Evolutionary conservation across 1,140 invertebrate species (phyloP).

Genomic region (Nautilus pompilius): DNA sequence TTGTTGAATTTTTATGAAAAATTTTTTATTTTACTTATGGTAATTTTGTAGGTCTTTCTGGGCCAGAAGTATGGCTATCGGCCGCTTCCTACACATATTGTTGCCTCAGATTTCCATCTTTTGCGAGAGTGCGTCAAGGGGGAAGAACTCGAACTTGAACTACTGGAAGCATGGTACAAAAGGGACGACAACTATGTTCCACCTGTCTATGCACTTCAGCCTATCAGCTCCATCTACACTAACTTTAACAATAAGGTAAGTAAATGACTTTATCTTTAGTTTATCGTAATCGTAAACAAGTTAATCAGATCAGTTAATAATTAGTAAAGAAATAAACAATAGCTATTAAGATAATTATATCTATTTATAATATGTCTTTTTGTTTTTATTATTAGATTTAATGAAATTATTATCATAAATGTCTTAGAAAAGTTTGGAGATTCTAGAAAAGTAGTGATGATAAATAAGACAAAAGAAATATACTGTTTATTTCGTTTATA

Average conservation of each 20-base stretch:
- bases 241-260: slow-evolving; percentile 97
- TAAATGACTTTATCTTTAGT: too few species aligned
- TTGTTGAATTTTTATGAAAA: not conserved
- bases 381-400: too few species aligned
- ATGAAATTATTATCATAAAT: too few species aligned
- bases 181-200: slow-evolving; percentile 92
- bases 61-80: slow-evolving; percentile 98
- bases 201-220: slow-evolving; percentile 88
- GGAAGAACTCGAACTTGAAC: slow-evolving; percentile 70
- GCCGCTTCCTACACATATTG: slow-evolving; percentile 91
- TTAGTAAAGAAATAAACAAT: too few species aligned
- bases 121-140: slow-evolving; percentile 77
- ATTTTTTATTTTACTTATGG: not conserved
- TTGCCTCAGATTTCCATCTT: slow-evolving; percentile 83
- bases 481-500: too few species aligned
- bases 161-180: slow-evolving; percentile 93
- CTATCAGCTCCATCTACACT: slow-evolving; percentile 93
- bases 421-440: too few species aligned
- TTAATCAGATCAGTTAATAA: too few species aligned
- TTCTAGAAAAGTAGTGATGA: too few species aligned
- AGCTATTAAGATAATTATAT: too few species aligned
- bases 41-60: slow-evolving; percentile 73
- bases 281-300: too few species aligned
- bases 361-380: too few species aligned
- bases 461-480: too few species aligned